Base-by-base conservation (phyloP, 2,113 vertebrate genomes). In the Sinocyclocheilus maitianheensis region DNA sequence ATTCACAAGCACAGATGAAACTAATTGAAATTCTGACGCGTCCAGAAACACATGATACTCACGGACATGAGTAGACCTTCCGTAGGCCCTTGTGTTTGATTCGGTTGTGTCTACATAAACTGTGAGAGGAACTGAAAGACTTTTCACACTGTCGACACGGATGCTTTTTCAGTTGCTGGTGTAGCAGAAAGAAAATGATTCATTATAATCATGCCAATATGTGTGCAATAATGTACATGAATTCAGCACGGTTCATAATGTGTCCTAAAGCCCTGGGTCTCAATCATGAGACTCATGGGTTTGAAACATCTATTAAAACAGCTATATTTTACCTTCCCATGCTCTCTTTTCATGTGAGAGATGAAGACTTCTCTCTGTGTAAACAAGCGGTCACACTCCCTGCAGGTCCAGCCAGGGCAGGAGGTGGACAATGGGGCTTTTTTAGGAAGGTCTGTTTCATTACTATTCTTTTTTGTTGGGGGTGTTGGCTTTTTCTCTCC, bases 81-180 rank as follows among this genome's bases (percentile, higher is more conserved):
- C 96, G 92, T 75, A 97, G 95, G 84, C 97, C 98, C 92, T 98
- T 98, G 95, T 99, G 98, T 92, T 99, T 99, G 93, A 99, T 98
- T 1, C 98, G 96, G 65, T 99, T 98, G 93, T 99, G 98, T 63
- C 98, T 95, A 88, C 97, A 99, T 20, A 99, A 94, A 87, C 98
- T 99, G 87, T 99, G 97, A 1, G 98, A 97, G 0, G 97, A 99
- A 72, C 97, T 98, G 93, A 99, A 99, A 0, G 98, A 99, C 90
- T 99, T 99, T 87, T 99, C 97, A 77, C 98, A 99, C 48, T 98
- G 97, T 58, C 96, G 96, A 88, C 98, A 99, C 0, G 98, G 98
- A 84, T 99, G 97, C 53, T 99, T 99, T 94, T 99, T 99, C 94
- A 99, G 95, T 94, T 96, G 97, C 98, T 99, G 93, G 43, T 86